Evolutionary conservation across 2,113 vertebrate genomes (phyloP), one percentile per base, ranked within the genome.

Genomic region (Sylvietta virens): DNA sequence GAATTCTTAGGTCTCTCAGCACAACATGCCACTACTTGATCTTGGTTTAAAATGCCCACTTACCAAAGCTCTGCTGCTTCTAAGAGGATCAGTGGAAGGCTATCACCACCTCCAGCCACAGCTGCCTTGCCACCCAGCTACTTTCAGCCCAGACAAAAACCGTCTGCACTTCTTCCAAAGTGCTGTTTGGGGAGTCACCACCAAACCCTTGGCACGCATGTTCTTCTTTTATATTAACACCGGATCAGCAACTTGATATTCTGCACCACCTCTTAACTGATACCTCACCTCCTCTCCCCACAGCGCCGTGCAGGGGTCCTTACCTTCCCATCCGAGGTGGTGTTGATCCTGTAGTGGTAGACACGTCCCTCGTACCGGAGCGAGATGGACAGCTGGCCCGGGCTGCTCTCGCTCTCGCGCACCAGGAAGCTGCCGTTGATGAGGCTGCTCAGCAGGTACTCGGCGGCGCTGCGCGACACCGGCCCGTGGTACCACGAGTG

Each of bases 291-390:
- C 22, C 45, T 51, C 33, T 69, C 42, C 57, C n/a, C 62, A 11
- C 40, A 50, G 53, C 44, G 9, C 1, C 31, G 51, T 5, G 6
- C 39, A 27, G 61, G 77, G 74, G 33, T 35, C 40, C 98, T 97
- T 84, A 99, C 99, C 99, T 99, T 99, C 91, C 98, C 98, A 53
- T 99, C 99, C 1, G 99, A 97, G 85, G 98, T 97, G 26, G 99
- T 99, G 95, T 99, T 99, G 98, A 99, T 99, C 96, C 99, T 98
- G 98, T 99, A 99, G 98, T 99, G 99, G 98, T 99, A 99, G 71
- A 99, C 99, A 12, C 99, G 98, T 16, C 99, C 99, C 91, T 99
- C 99, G 14, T 99, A 99, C 95, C 99, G 98, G 95, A 99, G 98
- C 15, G 99, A 99, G 96, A 99, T 99, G 27, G 99, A 99, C 15